These are phyloP conservation scores for Melinaea menophilus DNA, from an alignment of 2,888 invertebrate genomes.

Conservation along the genomic window DNA sequence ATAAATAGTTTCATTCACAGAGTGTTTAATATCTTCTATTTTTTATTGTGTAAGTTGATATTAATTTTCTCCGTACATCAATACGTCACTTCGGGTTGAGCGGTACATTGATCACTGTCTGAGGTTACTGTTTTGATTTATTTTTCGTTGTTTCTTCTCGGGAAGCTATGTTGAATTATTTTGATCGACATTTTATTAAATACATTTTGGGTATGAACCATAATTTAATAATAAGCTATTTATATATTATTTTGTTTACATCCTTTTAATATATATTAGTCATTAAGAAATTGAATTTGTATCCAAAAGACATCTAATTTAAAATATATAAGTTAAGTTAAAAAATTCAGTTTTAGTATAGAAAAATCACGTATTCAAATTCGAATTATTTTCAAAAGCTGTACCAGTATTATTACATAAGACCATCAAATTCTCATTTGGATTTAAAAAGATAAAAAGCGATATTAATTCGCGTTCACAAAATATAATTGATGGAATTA, in stretches of 20 bases:
- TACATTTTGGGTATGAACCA: background rate
- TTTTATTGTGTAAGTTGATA: constrained; percentile 3
- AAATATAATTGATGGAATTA: too few relatives aligned
- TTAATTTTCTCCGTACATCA: constrained; percentile 52
- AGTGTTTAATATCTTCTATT: constrained; percentile 2
- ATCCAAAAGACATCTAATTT: too few relatives aligned
- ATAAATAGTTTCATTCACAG: background rate
- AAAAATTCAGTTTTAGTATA: too few relatives aligned
- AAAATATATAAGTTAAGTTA: too few relatives aligned
- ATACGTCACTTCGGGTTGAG: constrained; percentile 62
- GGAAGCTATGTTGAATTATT: background rate
- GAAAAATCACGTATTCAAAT: too few relatives aligned
- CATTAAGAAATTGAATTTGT: too few relatives aligned
- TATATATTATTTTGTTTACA: background rate
- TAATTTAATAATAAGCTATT: background rate
- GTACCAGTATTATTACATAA: background rate
- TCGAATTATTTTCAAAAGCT: background rate
- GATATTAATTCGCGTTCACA: background rate
- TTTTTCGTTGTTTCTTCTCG: background rate
- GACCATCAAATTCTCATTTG: background rate
- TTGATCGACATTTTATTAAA: constrained; percentile 1
- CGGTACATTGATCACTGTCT: constrained; percentile 67
- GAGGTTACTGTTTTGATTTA: constrained; percentile 26
- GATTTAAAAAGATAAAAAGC: background rate
- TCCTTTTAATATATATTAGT: background rate